Percentiles rank a stretch among this genome's conserved stretches.
Evolutionary conservation across 1,140 invertebrate genomes (phyloP).

Genomic region (Chrysoperla carnea): DNA sequence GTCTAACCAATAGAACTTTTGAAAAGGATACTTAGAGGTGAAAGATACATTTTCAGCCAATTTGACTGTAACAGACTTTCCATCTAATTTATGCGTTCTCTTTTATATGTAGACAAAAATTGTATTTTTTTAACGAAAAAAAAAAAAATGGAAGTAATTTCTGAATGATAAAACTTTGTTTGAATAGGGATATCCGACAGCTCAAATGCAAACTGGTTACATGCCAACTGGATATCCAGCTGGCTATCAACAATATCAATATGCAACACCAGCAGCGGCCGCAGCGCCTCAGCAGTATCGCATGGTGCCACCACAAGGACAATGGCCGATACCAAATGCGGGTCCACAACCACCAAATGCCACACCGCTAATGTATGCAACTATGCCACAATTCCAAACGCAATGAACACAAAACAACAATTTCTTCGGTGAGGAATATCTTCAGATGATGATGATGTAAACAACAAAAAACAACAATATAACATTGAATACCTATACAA

Average conservation of each 20-base stretch:
- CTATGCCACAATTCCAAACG: conserved; percentile 62
- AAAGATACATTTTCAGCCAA: too few relatives aligned
- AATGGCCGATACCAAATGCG: conserved; percentile 16
- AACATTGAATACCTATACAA: too few relatives aligned
- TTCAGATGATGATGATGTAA: too few relatives aligned
- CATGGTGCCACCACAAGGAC: conserved; percentile 19
- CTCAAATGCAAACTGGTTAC: conserved; percentile 45
- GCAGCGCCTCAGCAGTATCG: conserved; percentile 29
- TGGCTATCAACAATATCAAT: conserved; percentile 30
- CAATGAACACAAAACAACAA: conserved; percentile 30
- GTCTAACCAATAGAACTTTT: too few relatives aligned
- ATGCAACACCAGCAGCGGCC: conserved; percentile 29
- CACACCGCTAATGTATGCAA: conserved; percentile 50
- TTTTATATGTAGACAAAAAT: too few relatives aligned
- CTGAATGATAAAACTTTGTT: too few relatives aligned
- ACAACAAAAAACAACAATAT: too few relatives aligned
- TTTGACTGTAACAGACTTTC: too few relatives aligned
- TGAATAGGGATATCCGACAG: conserved; percentile 20
- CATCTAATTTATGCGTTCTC: too few relatives aligned
- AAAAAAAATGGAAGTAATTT: too few relatives aligned
- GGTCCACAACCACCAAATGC: conserved; percentile 19
- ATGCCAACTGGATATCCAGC: conserved; percentile 37
- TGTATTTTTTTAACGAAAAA: too few relatives aligned
- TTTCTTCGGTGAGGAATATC: not conserved
- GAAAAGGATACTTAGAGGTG: too few relatives aligned